These are phyloP conservation scores for Clarias fuscus DNA, from an alignment of 2,797 vertebrate species.

Conservation along the genomic window DNA sequence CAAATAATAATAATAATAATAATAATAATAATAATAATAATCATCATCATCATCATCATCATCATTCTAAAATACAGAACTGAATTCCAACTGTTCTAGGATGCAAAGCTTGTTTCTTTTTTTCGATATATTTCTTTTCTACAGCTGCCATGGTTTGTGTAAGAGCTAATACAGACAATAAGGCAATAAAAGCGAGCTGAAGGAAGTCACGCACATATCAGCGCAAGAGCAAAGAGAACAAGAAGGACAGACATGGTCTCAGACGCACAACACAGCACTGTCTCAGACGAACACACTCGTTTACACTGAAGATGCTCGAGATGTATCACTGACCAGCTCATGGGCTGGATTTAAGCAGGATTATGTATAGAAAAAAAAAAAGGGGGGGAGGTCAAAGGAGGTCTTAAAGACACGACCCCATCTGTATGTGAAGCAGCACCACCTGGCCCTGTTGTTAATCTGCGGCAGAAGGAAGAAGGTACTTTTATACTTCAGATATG, in stretches of 20 bases:
- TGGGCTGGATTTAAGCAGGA: constrained; percentile 25
- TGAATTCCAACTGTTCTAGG: constrained; percentile 57
- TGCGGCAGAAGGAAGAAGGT: constrained; percentile 12
- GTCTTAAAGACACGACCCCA: constrained; percentile 30
- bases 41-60: neutral
- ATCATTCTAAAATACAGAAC: constrained; percentile 2
- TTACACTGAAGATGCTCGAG: constrained; percentile 21
- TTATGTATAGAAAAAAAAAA: constrained; percentile 36
- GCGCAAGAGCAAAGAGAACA: constrained; percentile 41
- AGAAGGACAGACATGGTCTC: constrained; percentile 23
- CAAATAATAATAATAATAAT: too few species aligned
- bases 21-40: too few species aligned
- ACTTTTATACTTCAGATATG: neutral
- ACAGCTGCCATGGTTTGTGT: constrained; percentile 58
- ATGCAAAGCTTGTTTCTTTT: constrained; percentile 63
- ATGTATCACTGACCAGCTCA: constrained; percentile 18
- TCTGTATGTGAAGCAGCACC: constrained; percentile 31
- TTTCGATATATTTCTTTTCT: constrained; percentile 57
- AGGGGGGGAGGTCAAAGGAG: neutral
- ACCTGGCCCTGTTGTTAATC: constrained; percentile 46
- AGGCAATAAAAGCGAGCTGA: constrained; percentile 56
- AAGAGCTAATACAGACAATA: constrained; percentile 63
- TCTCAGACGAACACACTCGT: neutral
- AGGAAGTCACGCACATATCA: constrained; percentile 28
- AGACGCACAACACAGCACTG: neutral